These are phyloP conservation scores for Steinernema hermaphroditum DNA, from an alignment of 2,888 invertebrate genomes.

Conservation along the genomic window DNA sequence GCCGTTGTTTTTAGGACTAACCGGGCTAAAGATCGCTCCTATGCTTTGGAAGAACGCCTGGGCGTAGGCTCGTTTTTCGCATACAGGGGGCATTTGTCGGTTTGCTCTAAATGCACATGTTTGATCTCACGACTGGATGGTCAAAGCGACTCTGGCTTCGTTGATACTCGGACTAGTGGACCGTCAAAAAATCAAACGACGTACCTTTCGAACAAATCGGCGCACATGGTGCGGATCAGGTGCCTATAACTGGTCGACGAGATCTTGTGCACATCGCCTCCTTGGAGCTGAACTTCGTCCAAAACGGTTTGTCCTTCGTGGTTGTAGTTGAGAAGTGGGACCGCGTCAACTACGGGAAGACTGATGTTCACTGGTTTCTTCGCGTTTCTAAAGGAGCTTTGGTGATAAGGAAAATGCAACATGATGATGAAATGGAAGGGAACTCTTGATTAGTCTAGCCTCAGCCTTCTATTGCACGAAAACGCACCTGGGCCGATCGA, in stretches of 20 bases:
- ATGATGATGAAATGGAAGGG: too few species aligned
- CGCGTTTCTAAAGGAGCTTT: neutral
- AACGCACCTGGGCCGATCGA: neutral
- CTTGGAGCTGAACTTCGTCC: neutral
- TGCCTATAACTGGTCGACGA: neutral
- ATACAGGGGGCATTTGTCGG: neutral
- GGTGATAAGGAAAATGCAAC: too few species aligned
- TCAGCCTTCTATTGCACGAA: too few species aligned
- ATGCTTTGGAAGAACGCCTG: constrained; percentile 4
- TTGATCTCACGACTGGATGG: neutral
- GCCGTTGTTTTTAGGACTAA: neutral
- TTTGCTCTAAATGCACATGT: neutral
- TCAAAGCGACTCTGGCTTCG: neutral
- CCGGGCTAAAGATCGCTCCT: neutral
- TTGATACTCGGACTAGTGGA: neutral
- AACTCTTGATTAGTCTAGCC: too few species aligned
- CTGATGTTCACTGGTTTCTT: neutral
- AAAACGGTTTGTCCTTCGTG: neutral
- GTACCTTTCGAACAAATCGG: neutral
- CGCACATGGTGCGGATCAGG: neutral
- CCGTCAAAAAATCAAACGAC: neutral
- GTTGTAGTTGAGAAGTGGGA: neutral
- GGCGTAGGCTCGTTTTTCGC: neutral
- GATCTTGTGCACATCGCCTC: neutral
- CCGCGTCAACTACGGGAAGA: neutral